Evolutionary conservation across 37 sponge, comb jelly and placozoan genomes (phyloP).

Genomic region (Geodia barretti): DNA sequence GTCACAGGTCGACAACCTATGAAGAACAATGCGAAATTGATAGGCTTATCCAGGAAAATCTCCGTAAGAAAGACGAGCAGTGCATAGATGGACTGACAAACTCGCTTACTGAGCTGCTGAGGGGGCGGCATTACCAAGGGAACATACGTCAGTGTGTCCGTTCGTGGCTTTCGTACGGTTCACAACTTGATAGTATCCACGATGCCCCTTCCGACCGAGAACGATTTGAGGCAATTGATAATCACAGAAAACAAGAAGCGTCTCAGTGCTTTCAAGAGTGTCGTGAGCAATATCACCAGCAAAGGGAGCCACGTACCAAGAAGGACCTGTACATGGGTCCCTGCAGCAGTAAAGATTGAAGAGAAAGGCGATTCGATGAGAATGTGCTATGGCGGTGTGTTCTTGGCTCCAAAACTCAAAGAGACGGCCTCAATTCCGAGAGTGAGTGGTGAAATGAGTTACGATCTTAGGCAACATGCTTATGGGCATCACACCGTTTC

Average conservation of each 20-base stretch:
- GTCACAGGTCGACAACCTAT: background rate
- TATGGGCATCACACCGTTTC: background rate
- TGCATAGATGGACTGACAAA: background rate
- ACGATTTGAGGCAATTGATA: background rate
- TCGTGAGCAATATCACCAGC: background rate
- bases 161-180: background rate
- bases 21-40: background rate
- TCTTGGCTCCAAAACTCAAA: slow-evolving; percentile 39
- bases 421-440: background rate
- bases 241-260: background rate
- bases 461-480: background rate
- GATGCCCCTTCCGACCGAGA: background rate
- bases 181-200: background rate
- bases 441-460: background rate
- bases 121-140: background rate
- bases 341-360: slow-evolving; percentile 49
- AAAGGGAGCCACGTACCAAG: background rate
- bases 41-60: background rate
- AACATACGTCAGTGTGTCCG: background rate
- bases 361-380: background rate
- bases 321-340: slow-evolving; percentile 59
- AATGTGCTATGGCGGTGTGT: slow-evolving; percentile 68
- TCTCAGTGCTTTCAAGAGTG: slow-evolving; percentile 1
- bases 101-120: background rate
- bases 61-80: background rate